Base-by-base conservation (phyloP, 2,888 invertebrate species). In the Leistus spinibarbis region DNA sequence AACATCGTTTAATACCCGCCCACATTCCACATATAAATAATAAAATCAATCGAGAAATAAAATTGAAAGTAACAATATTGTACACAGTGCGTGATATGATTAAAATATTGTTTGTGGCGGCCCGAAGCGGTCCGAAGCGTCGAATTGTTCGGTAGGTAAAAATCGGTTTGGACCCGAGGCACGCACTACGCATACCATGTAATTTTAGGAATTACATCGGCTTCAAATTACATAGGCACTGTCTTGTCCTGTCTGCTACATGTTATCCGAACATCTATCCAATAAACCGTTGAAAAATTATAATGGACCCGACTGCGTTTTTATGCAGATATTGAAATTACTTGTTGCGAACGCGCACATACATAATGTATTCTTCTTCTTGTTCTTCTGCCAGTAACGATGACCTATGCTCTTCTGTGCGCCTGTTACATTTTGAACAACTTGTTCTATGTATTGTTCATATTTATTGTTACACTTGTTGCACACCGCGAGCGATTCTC, bases 191-290 rank as follows among this genome's bases (percentile, higher is more conserved):
- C 60, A 57, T 23, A 77, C 70, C 67, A 70, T 76, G 57, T 75
- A 77, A 77, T 77, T 77, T 77, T 70, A 70, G 70, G 74, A 75
- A 77, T 74, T 77, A 76, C 76, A 72, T 62, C 69, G n/a, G 24
- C 56, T 27, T 54, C 57, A 69, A 69, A 69, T 69, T 69, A 69
- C 54, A 57, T 40, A 40, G 1, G 5, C 13, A 40, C 40, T 40
- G 69, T 24, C 27, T n/a, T n/a, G n/a, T n/a, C n/a, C n/a, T 69
- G 69, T 57, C 69, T 66, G 40, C 23, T 54, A 68, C 54, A 68
- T 68, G 54, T 20, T 68, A 53, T 23, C n/a, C n/a, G n/a, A 54
- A 68, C 54, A 68, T 54, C 54, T 54, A 68, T 40, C 24, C 10
- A 23, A n/a, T 5, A 23, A 65, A 7, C 40, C 17, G 7, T 40